Conservation (phyloP, 2,888 invertebrate genomes). For the Tetheella fluctuosa region DNA sequence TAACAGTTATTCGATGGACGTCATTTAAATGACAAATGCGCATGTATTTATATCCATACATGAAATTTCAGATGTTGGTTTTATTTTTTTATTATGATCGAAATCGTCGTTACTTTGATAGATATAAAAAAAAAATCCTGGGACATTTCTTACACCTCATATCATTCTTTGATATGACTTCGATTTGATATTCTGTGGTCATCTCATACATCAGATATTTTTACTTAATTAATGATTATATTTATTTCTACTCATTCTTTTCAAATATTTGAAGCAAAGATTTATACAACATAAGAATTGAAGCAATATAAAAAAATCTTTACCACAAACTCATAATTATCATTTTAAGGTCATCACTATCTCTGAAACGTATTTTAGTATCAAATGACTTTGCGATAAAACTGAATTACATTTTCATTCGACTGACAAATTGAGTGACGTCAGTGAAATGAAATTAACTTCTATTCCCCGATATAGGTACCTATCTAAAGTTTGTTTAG, state of each 20-base stretch:
- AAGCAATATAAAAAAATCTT: neutral
- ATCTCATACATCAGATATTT: no score
- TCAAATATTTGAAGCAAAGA: neutral
- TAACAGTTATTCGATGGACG: neutral
- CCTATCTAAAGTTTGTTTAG: no score
- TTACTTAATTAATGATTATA: no score
- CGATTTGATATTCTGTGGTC: no score
- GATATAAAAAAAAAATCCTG: no score
- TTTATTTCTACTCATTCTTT: no score
- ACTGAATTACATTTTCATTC: neutral
- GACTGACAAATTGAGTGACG: neutral
- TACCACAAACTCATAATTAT: neutral
- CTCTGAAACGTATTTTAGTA: neutral
- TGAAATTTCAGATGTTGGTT: no score
- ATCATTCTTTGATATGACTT: no score
- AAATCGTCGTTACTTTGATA: no score
- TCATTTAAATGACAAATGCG: neutral
- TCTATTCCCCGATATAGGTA: no score
- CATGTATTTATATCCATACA: neutral
- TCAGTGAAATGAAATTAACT: neutral
- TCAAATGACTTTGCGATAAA: conserved; percentile 1
- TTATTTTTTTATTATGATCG: no score
- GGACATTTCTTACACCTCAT: no score
- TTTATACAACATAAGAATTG: neutral
- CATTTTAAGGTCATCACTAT: neutral